These are phyloP conservation scores for Cavia porcellus DNA, from an alignment of 2,113 vertebrate species.

Conservation along the genomic window DNA sequence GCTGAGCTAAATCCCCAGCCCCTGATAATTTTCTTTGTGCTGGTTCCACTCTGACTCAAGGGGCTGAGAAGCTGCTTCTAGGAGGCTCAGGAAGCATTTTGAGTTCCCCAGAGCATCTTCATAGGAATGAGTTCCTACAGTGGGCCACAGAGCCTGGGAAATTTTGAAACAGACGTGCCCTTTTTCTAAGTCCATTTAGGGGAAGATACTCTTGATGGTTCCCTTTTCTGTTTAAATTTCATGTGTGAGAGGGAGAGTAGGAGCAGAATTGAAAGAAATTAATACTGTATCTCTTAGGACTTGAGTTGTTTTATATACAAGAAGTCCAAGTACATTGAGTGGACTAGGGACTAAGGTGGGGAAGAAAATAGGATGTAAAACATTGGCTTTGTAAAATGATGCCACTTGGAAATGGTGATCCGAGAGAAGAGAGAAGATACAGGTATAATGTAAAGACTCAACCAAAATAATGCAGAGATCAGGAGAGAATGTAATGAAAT, in stretches of 20 bases:
- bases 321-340: neutral
- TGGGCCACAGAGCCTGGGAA: neutral
- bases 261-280: neutral
- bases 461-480: neutral
- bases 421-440: neutral
- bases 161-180: neutral
- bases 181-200: slow-evolving; percentile 29
- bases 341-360: neutral
- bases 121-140: neutral
- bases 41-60: neutral
- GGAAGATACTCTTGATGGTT: neutral
- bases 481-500: neutral
- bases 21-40: neutral
- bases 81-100: neutral
- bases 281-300: neutral
- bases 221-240: slow-evolving; percentile 50
- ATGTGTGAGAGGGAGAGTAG: neutral
- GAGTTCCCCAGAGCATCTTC: neutral
- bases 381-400: neutral
- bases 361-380: neutral
- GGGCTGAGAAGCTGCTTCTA: slow-evolving; percentile 6
- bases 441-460: neutral
- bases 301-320: neutral
- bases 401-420: neutral
- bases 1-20: no score